Evolutionary conservation across 1,140 invertebrate species (phyloP).

Genomic region (Zaprionus taronus): DNA sequence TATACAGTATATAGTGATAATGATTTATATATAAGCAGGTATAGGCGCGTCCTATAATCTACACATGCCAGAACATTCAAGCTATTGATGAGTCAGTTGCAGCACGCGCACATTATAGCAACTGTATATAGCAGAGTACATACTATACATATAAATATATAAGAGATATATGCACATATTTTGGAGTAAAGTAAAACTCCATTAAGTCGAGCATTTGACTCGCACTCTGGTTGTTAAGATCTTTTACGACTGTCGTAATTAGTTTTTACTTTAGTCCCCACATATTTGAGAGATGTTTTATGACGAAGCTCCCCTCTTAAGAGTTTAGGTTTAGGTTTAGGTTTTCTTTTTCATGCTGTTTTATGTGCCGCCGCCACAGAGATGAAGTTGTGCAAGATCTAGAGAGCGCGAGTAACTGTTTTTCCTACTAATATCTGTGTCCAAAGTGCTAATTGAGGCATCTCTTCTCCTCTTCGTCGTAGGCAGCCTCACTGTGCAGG

Average conservation of each 20-base stretch:
- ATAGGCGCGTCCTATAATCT: slow-evolving; percentile 4
- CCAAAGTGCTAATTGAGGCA: slow-evolving; percentile 81
- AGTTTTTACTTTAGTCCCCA: slow-evolving; percentile 62
- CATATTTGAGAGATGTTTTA: slow-evolving; percentile 62
- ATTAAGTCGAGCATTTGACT: slow-evolving; percentile 45
- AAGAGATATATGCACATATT: slow-evolving; percentile 1
- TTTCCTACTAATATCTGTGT: slow-evolving; percentile 78
- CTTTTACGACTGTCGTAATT: slow-evolving; percentile 74
- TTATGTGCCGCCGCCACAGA: slow-evolving; percentile 31
- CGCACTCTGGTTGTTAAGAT: slow-evolving; percentile 63
- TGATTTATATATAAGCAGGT: not conserved
- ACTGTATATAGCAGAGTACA: not conserved
- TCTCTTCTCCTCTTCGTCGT: slow-evolving; percentile 35
- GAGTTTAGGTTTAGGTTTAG: not conserved
- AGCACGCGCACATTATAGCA: not conserved
- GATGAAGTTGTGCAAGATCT: not conserved
- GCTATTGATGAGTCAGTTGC: slow-evolving; percentile 34
- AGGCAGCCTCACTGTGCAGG: not conserved
- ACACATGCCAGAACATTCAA: not conserved
- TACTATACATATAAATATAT: not conserved
- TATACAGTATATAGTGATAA: slow-evolving; percentile 19
- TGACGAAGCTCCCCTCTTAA: slow-evolving; percentile 29
- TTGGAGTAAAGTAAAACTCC: slow-evolving; percentile 19
- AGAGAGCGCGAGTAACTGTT: slow-evolving; percentile 62
- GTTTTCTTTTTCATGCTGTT: slow-evolving; percentile 42